Base-by-base conservation (phyloP, 2,113 vertebrate genomes). In the Pagrus major region DNA sequence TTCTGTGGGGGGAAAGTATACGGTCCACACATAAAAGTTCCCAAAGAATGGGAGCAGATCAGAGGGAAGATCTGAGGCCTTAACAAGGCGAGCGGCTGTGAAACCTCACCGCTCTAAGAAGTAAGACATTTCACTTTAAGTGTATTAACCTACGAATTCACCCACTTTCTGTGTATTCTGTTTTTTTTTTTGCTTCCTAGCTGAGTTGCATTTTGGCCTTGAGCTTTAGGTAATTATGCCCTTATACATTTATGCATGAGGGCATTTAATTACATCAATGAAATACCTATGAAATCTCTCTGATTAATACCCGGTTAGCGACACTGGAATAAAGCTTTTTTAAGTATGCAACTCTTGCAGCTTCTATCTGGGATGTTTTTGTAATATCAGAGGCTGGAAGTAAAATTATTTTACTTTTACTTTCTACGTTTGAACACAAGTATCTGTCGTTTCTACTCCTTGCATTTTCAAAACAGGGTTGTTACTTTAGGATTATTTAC, bases 51-150 rank as follows among this genome's bases (percentile, higher is more conserved):
- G 37, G 60, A 87, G 72, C 66, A 54, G 73, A 83, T 88, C 80
- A 84, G 82, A 89, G 68, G 51, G 14, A 54, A 84, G 85, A 78
- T 85, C 74, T 89, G 70, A 90, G 74, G 65, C 52, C 33, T 42
- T 61, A 78, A 78, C 67, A 31, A 64, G 84, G 76, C 49, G 31
- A 39, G 41, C 44, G 49, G 52, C 70, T 41, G 81, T 68, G 80
- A 71, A 80, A 80, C 25, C 0, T 27, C 46, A 56, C 27, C 6
- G 41, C 65, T 71, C 33, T 37, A 71, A 78, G 75, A 2, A 51
- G 73, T 41, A n/a, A 16, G 20, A 49, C 69, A 25, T 37, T 21
- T 27, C 78, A 35, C 61, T 35, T 33, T 27, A 21, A 69, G 31
- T 23, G 46, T 23, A 58, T 70, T 68, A 41, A 84, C 27, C 54